phyloP scores from a whole-genome alignment of 92 coral and sea anemone species.

The Zoanthus sociatus region DNA sequence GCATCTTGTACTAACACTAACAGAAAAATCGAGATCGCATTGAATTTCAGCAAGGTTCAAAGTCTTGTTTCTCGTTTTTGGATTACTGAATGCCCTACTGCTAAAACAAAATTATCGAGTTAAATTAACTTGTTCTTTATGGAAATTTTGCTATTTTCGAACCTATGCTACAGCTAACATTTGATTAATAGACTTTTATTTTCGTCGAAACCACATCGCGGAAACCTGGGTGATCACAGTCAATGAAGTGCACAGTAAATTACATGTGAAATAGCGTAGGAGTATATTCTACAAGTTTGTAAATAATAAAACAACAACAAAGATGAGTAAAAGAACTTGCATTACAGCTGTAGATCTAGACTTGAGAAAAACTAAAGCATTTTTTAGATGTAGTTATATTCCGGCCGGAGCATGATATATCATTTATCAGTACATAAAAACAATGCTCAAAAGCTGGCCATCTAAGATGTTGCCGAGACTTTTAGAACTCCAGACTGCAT shows the following conservation, averaged over 20 bases:
- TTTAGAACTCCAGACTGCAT: neutral
- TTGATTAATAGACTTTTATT: neutral
- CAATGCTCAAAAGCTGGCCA: neutral
- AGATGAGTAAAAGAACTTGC: neutral
- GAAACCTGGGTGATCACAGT: slow-evolving; percentile 24
- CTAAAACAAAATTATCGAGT: neutral
- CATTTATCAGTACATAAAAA: neutral
- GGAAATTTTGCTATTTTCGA: neutral
- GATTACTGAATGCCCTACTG: too few relatives aligned
- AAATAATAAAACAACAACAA: slow-evolving; percentile 23
- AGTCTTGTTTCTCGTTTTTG: neutral
- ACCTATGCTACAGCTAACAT: neutral
- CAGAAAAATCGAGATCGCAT: too few relatives aligned
- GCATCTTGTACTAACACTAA: too few relatives aligned
- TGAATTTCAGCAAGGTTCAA: neutral
- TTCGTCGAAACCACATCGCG: slow-evolving; percentile 38
- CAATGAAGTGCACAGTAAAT: neutral
- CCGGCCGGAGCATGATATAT: too few relatives aligned
- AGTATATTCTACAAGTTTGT: slow-evolving; percentile 20
- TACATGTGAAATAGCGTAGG: slow-evolving; percentile 27
- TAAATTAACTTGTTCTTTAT: neutral
- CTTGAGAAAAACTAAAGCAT: neutral
- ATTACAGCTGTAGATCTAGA: neutral
- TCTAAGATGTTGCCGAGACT: neutral
- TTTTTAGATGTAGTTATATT: slow-evolving; percentile 1